These are phyloP conservation scores for Takifugu flavidus DNA, from an alignment of 2,113 vertebrate genomes.

Conservation along the genomic window DNA sequence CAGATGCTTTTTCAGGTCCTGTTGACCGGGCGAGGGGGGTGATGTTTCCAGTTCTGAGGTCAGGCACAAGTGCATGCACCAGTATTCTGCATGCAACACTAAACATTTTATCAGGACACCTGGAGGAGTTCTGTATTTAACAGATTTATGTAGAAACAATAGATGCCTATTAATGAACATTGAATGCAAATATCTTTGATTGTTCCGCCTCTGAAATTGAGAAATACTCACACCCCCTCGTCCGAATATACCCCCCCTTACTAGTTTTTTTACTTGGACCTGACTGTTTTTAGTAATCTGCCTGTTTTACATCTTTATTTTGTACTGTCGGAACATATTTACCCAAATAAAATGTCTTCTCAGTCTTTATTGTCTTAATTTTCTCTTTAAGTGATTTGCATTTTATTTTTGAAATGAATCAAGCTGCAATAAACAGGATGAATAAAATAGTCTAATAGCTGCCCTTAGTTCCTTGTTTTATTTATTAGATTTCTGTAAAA, in stretches of 20 bases:
- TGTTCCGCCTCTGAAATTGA: neutral
- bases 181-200: neutral
- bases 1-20: neutral
- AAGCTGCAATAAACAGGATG: too few species aligned
- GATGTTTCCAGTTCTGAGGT: neutral
- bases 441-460: too few species aligned
- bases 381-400: too few species aligned
- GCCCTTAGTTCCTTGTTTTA: too few species aligned
- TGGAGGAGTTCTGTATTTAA: neutral
- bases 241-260: conserved; percentile 27
- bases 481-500: too few species aligned
- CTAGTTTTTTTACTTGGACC: conserved; percentile 61
- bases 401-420: too few species aligned
- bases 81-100: conserved; percentile 24
- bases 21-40: neutral
- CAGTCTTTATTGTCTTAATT: conserved; percentile 8
- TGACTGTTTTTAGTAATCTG: conserved; percentile 54
- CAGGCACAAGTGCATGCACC: neutral
- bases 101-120: neutral
- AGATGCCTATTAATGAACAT: neutral
- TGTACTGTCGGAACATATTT: conserved; percentile 54
- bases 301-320: conserved; percentile 58
- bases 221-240: conserved; percentile 5
- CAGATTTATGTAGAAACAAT: conserved; percentile 1
- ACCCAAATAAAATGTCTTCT: conserved; percentile 63